Evolutionary conservation across 2,888 invertebrate genomes (phyloP).

Genomic region (Lumbricus terrestris): DNA sequence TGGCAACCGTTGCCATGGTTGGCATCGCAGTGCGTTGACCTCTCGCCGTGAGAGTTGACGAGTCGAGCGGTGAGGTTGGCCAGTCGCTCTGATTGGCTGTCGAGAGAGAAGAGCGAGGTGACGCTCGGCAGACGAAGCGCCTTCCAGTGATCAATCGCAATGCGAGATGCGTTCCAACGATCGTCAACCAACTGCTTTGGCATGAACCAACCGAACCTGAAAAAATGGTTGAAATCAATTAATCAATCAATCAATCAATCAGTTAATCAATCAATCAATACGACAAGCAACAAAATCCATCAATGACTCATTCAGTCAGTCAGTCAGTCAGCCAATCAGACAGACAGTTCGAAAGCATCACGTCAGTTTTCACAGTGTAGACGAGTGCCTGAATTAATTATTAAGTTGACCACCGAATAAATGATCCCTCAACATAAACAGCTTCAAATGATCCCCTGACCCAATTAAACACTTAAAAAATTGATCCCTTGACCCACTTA

Average conservation of each 20-base stretch:
- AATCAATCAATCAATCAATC: background rate
- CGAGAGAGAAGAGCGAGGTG: conserved; percentile 60
- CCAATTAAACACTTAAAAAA: background rate
- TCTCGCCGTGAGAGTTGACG: background rate
- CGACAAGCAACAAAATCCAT: background rate
- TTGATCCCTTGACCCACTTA: background rate
- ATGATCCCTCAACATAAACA: background rate
- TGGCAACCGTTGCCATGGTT: background rate
- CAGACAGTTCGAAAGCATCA: background rate
- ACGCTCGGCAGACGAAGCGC: conserved; percentile 62
- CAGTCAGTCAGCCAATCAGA: background rate
- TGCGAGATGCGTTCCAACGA: conserved; percentile 45
- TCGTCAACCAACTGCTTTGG: conserved; percentile 50
- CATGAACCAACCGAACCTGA: conserved; percentile 60
- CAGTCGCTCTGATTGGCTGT: background rate
- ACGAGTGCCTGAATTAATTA: background rate
- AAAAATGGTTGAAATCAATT: conserved; percentile 10
- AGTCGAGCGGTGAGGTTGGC: background rate
- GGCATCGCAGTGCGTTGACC: background rate
- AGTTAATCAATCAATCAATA: background rate
- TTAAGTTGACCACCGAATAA: background rate
- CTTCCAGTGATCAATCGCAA: conserved; percentile 64
- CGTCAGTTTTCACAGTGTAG: background rate
- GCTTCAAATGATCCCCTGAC: background rate
- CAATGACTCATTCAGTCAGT: background rate